These are phyloP conservation scores for Eremophila alpestris DNA, from an alignment of 2,797 vertebrate species.

Conservation along the genomic window DNA sequence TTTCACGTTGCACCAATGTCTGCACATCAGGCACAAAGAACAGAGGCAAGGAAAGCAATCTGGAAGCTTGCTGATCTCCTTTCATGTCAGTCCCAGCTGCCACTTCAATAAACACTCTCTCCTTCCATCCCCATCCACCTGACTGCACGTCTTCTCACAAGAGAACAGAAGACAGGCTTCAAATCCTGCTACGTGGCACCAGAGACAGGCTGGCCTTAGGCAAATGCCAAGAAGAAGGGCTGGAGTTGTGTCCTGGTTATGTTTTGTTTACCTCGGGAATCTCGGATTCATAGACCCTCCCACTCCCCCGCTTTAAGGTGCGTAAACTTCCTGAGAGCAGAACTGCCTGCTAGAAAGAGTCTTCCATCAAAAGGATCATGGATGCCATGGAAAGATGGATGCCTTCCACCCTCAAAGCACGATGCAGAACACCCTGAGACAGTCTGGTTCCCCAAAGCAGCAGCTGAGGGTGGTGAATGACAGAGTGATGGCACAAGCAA, in stretches of 20 bases:
- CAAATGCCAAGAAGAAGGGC: background rate
- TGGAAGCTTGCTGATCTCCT: background rate
- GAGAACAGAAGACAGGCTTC: background rate
- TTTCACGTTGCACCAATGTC: background rate
- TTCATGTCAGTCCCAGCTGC: slow-evolving; percentile 23
- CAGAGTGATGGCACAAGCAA: background rate
- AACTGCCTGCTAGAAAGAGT: background rate
- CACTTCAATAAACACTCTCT: background rate
- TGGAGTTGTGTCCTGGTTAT: background rate
- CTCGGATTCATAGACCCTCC: background rate
- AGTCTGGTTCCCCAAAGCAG: background rate
- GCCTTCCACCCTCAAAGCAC: background rate
- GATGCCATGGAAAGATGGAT: background rate
- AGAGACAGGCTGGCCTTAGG: slow-evolving; percentile 21
- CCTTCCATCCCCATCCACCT: background rate
- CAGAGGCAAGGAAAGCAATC: slow-evolving; percentile 3
- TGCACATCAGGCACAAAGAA: background rate
- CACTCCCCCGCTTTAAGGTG: background rate
- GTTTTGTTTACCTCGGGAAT: background rate
- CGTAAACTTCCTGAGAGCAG: background rate
- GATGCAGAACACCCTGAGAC: background rate
- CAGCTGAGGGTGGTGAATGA: background rate
- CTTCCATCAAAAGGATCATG: background rate
- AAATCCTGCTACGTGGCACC: background rate
- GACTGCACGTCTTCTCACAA: background rate